Percentiles rank a stretch among this genome's conserved stretches.
These are phyloP conservation scores for Bettongia penicillata DNA, from an alignment of 2,113 vertebrate species.

Conservation along the genomic window DNA sequence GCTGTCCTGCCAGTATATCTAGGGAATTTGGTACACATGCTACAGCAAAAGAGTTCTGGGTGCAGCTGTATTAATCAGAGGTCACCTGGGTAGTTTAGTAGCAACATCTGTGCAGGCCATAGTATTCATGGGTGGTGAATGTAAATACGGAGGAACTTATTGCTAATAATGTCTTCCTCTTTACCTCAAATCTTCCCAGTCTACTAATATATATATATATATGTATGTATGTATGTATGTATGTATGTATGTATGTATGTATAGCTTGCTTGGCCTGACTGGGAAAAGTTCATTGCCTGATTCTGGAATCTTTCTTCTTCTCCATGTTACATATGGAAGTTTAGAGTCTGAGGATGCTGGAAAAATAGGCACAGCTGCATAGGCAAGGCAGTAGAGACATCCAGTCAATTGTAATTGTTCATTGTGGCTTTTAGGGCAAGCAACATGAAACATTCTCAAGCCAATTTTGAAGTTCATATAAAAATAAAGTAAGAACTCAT, in stretches of 20 bases:
- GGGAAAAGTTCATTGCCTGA: background rate
- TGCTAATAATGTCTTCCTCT: background rate
- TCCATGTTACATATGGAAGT: background rate
- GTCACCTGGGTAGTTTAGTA: background rate
- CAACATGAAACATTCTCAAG: background rate
- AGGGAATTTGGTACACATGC: background rate
- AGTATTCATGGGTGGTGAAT: background rate
- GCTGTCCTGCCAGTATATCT: background rate
- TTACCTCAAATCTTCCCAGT: background rate
- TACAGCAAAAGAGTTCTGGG: background rate
- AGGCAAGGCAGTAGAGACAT: background rate
- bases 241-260: too few relatives aligned
- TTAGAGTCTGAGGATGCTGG: background rate
- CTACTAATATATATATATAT: background rate
- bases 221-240: too few relatives aligned
- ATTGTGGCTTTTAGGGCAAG: background rate
- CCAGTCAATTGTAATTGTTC: background rate
- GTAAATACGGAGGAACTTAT: background rate
- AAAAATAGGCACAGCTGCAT: background rate
- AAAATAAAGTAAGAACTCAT: background rate
- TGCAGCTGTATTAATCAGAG: background rate
- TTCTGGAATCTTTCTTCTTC: background rate
- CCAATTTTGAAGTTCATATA: background rate
- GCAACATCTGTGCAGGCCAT: background rate
- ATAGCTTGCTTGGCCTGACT: background rate